phyloP scores from a whole-genome alignment of 2,797 vertebrate genomes.

The Pelodytes ibericus region DNA sequence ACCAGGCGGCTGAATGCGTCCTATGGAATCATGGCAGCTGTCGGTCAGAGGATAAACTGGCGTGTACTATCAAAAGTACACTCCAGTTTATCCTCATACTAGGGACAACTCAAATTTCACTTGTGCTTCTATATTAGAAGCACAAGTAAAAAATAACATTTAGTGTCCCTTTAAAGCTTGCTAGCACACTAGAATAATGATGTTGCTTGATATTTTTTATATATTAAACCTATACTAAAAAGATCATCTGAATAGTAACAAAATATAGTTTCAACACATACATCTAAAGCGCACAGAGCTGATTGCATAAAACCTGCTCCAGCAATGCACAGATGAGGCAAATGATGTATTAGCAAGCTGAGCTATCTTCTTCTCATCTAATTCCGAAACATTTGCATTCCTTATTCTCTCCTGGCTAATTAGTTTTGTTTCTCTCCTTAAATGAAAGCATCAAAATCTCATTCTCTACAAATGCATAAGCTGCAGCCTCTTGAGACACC shows the following conservation, averaged over 20 bases:
- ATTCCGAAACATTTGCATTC: constrained; percentile 57
- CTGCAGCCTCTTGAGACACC: constrained; percentile 50
- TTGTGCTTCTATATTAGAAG: too few relatives aligned
- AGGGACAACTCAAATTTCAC: too few relatives aligned
- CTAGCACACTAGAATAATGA: too few relatives aligned
- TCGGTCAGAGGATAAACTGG: too few relatives aligned
- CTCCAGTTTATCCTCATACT: too few relatives aligned
- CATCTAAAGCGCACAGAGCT: constrained; percentile 14
- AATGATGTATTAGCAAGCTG: constrained; percentile 52
- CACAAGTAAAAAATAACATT: too few relatives aligned
- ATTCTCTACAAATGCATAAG: constrained; percentile 56
- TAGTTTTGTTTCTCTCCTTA: constrained; percentile 56
- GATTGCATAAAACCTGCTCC: constrained; percentile 34
- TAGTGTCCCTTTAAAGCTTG: too few relatives aligned
- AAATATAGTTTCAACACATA: constrained; percentile 32
- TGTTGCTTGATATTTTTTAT: background rate
- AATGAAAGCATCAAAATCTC: constrained; percentile 57
- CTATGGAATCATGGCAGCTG: too few relatives aligned
- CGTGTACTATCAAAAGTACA: too few relatives aligned
- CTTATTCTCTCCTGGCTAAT: constrained; percentile 58
- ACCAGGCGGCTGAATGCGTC: too few relatives aligned
- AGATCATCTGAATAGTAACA: constrained; percentile 9
- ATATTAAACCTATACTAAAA: background rate
- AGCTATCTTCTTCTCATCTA: constrained; percentile 53
- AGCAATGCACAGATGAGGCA: constrained; percentile 36